These are phyloP conservation scores for Brachionus manjavacas DNA, from an alignment of 1,140 invertebrate species.

Conservation along the genomic window DNA sequence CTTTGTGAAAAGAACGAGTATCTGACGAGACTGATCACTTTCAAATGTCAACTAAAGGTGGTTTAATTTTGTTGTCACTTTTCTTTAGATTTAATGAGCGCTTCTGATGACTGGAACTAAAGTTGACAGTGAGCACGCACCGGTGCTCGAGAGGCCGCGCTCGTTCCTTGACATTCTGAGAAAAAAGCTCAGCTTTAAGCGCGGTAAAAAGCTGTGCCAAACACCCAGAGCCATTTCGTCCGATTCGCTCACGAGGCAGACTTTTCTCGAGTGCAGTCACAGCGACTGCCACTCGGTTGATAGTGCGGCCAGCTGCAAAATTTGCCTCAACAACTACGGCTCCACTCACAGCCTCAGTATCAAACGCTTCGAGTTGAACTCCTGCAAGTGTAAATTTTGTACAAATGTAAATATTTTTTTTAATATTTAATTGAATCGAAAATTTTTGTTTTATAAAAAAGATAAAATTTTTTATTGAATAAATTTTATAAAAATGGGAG, in stretches of 20 bases:
- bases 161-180: neutral
- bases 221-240: neutral
- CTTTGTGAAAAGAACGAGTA: neutral
- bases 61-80: neutral
- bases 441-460: too few relatives aligned
- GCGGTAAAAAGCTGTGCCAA: neutral
- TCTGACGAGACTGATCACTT: slow-evolving; percentile 37
- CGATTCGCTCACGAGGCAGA: neutral
- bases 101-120: neutral
- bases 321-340: slow-evolving; percentile 13
- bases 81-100: neutral
- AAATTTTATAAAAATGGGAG: too few relatives aligned
- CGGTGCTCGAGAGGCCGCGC: neutral
- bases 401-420: slow-evolving; percentile 37
- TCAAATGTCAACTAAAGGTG: neutral
- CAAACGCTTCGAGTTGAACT: neutral
- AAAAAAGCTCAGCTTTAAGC: neutral
- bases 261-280: neutral
- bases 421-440: too few relatives aligned
- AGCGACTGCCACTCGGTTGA: neutral
- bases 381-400: slow-evolving; percentile 41
- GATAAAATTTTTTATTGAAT: too few relatives aligned
- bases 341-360: neutral
- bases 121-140: neutral
- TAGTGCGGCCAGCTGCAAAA: neutral